Base-by-base conservation (phyloP, 2,113 vertebrate genomes). In the Anarrhichthys ocellatus region DNA sequence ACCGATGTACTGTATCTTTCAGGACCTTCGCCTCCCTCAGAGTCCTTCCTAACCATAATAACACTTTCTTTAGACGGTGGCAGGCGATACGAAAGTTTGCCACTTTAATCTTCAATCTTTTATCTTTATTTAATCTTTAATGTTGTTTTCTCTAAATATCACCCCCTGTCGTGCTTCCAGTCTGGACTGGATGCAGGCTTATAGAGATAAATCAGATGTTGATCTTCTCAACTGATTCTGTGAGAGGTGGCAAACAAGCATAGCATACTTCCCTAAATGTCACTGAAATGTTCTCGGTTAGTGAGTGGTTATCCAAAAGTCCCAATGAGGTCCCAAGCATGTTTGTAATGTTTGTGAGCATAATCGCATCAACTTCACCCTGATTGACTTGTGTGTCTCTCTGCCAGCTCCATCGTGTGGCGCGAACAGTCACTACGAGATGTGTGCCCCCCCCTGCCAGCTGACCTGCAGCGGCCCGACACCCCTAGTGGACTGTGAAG, bases 361-460 rank as follows among this genome's bases (percentile, higher is more conserved):
- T 22, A 34, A 32, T 27, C 11, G 8, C 50, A 17, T 34, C 38
- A 13, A 24, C 36, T 40, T 29, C 3, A 61, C 24, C 5, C 38
- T 36, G 9, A 62, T 5, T 27, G 15, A 27, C 15, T 29, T 80
- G 18, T 46, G 44, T 58, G 13, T 59, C 6, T 27, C 27, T 54
- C 29, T 54, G 4, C 59, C 67, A 86, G 84, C 74, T 24, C 32
- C 40, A 1, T 9, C 27, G 3, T 86, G 84, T 71, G 75, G 32
- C 9, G 10, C 18, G 1, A 79, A 86, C 75, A 86, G 84, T 65
- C 84, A 82, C 58, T 82, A 79, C 6, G 79, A 86, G 65, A 0
- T 66, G 56, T 86, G 80, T 22, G 69, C 70, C 3, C 2, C 50
- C 7, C 40, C 70, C 15, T 86, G 84, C 71, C 84, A 65, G 68